phyloP scores from a whole-genome alignment of 2,888 invertebrate genomes.

The Callinectes sapidus region DNA sequence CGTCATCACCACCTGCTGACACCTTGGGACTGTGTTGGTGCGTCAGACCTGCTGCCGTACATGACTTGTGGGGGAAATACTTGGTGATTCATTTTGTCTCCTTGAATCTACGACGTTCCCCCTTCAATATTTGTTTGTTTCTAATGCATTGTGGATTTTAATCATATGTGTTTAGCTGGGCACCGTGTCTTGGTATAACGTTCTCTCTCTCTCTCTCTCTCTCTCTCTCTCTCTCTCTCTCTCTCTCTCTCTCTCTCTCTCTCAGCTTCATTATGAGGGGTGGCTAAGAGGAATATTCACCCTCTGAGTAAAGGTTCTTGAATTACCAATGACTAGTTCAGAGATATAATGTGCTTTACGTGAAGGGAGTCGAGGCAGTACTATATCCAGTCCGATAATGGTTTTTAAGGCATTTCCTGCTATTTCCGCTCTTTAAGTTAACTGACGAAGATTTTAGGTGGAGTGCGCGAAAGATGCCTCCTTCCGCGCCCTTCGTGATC shows the following conservation, averaged over 20 bases:
- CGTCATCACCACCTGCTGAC: neutral
- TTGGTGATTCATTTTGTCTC: neutral
- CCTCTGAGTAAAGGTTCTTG: neutral
- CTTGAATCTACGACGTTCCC: too few relatives aligned
- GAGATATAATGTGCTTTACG: neutral
- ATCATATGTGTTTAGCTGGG: too few relatives aligned
- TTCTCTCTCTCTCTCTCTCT: constrained; percentile 1
- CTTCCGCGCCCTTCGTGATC: too few relatives aligned
- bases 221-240: constrained; percentile 1
- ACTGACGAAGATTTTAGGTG: neutral
- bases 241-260: neutral
- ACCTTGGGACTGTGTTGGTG: neutral
- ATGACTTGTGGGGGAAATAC: neutral
- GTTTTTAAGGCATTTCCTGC: neutral
- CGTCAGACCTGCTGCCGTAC: neutral
- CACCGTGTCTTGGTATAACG: neutral
- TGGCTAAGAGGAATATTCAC: neutral
- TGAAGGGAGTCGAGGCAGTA: neutral
- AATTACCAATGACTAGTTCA: neutral
- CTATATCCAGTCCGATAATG: neutral
- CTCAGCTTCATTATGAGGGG: neutral
- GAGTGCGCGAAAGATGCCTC: neutral
- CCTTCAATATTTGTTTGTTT: too few relatives aligned
- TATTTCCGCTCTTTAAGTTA: neutral
- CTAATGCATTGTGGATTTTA: too few relatives aligned